phyloP scores from a whole-genome alignment of 2,888 invertebrate genomes.

The Drosophila rubida region DNA sequence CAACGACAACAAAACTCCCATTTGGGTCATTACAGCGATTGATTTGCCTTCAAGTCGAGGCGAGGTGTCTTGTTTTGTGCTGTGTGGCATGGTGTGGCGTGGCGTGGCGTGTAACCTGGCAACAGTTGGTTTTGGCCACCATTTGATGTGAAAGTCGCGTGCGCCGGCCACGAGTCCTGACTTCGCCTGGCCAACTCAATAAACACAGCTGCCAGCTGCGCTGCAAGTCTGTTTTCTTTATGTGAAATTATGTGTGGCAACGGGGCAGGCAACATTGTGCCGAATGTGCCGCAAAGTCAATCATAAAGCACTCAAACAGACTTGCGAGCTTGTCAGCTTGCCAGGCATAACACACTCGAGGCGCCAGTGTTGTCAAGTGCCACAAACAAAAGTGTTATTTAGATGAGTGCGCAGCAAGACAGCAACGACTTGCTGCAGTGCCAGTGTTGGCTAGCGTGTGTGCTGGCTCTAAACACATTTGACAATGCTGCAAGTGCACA shows the following conservation, averaged over 20 bases:
- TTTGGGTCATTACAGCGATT: conserved; percentile 34
- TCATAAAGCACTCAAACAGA: not conserved
- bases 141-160: conserved; percentile 46
- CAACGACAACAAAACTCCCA: conserved; percentile 1
- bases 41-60: conserved; percentile 35
- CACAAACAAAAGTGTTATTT: not conserved
- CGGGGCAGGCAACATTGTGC: conserved; percentile 12
- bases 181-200: conserved; percentile 16
- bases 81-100: too few relatives aligned
- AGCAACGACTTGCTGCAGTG: too few relatives aligned
- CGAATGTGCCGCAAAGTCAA: not conserved
- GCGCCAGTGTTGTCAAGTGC: conserved; percentile 6
- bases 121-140: conserved; percentile 76
- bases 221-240: conserved; percentile 2
- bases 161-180: conserved; percentile 8
- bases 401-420: too few relatives aligned
- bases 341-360: too few relatives aligned
- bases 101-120: conserved; percentile 64
- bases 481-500: too few relatives aligned
- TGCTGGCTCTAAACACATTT: too few relatives aligned
- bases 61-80: not conserved
- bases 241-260: conserved; percentile 3
- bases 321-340: not conserved
- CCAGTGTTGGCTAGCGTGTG: not conserved
- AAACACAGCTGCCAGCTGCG: conserved; percentile 24